Evolutionary conservation across 2,888 invertebrate species (phyloP), one percentile per base, ranked within the genome.

Genomic region (Agrotis segetum): DNA sequence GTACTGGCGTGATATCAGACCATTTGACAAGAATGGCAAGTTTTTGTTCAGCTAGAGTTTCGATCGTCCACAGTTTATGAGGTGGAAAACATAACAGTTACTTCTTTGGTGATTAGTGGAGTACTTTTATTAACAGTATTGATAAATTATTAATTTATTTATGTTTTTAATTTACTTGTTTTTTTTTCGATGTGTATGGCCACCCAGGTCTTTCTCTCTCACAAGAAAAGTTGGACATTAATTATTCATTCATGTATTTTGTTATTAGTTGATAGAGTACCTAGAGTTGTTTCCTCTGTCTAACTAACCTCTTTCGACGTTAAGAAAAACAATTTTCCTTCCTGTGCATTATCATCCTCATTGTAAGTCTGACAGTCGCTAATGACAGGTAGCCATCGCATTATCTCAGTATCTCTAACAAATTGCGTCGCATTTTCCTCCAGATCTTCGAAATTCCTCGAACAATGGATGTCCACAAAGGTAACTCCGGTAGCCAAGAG

Each of bases 11-110:
- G 89, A 85, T 88, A 85, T 86, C 79, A 88, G 88, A 86, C 90
- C 88, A 85, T 89, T 89, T 89, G 86, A 85, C 76, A 88, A 80
- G 84, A 84, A 85, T 85, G 70, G 67, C 49, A 53, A 61, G 73
- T 90, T 90, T 90, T 88, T 85, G 76, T 78, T 88, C 88, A 90
- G 87, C 82, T 85, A 83, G 77, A 89, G 90, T 91, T 91, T 89
- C 85, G 85, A 88, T 88, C 86, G 85, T 87, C 72, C 67, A 63
- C 55, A 80, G 69, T 90, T 91, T 91, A 90, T 86, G 88, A 88
- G 82, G 87, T 89, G 85, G 87, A 88, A 85, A 81, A 81, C 40
- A 21, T 56, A 49, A 49, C 44, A 21, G 63, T 79, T 19, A 64
- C 24, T 77, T 55, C 19, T 49, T 55, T 55, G 21, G n/a, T 77